phyloP scores from a whole-genome alignment of 1,140 invertebrate genomes.

The Drosophila littoralis region DNA sequence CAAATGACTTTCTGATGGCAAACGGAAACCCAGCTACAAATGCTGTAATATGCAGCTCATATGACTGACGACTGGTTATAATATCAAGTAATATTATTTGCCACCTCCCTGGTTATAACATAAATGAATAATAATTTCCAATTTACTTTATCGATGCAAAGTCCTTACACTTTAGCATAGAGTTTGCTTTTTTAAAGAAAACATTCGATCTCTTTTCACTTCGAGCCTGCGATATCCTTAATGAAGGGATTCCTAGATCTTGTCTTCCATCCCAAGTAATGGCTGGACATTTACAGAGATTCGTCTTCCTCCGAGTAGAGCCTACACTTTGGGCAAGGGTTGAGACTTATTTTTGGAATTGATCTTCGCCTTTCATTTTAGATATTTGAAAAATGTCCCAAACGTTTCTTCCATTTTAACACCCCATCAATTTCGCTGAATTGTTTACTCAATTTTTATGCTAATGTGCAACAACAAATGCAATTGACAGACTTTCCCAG shows the following conservation, averaged over 20 bases:
- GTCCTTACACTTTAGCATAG: too few species aligned
- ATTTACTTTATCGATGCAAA: too few species aligned
- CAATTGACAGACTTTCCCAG: neutral
- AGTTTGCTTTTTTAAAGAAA: too few species aligned
- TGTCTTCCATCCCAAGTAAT: too few species aligned
- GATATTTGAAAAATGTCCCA: too few species aligned
- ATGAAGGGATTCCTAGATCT: too few species aligned
- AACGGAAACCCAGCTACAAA: slow-evolving; percentile 44
- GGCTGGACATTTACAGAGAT: too few species aligned
- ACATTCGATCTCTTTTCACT: too few species aligned
- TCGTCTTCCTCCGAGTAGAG: too few species aligned
- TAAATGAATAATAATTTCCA: neutral
- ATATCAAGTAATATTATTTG: neutral
- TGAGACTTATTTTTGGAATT: too few species aligned
- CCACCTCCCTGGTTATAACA: neutral
- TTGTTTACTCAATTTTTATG: slow-evolving; percentile 19
- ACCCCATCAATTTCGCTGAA: slow-evolving; percentile 4
- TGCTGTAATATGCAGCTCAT: slow-evolving; percentile 31
- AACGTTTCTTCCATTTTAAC: neutral
- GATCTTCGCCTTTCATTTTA: neutral
- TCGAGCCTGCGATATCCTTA: too few species aligned
- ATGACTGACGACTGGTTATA: slow-evolving; percentile 1
- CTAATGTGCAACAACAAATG: slow-evolving; percentile 22
- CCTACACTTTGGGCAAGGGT: too few species aligned
- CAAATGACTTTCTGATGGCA: slow-evolving; percentile 46